Percentiles rank a stretch among this genome's conserved stretches.
phyloP scores from a whole-genome alignment of 2,888 invertebrate genomes.

The Charanyca ferruginea region DNA sequence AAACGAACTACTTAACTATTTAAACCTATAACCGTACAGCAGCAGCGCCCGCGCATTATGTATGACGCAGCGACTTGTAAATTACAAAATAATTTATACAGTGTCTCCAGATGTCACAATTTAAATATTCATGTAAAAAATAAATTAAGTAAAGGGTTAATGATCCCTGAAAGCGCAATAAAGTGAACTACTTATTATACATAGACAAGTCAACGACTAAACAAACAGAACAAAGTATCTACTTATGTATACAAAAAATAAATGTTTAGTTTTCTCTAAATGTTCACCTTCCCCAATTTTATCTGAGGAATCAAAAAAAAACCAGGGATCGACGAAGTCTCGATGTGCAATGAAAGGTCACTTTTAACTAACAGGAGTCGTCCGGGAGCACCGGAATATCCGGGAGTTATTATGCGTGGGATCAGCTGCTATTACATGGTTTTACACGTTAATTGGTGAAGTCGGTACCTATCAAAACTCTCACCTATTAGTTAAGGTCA shows the following conservation, averaged over 20 bases:
- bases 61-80: constrained; percentile 56
- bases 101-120: constrained; percentile 36
- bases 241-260: no score
- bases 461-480: no score
- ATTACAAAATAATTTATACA: constrained; percentile 30
- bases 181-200: constrained; percentile 17
- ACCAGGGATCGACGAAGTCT: not conserved
- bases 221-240: no score
- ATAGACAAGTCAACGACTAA: not conserved
- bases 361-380: no score
- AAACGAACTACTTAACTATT: constrained; percentile 15
- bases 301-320: no score
- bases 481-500: not conserved
- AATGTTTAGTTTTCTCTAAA: no score
- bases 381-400: not conserved
- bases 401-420: no score
- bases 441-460: no score
- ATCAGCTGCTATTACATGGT: no score
- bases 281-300: no score
- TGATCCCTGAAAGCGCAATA: constrained; percentile 13
- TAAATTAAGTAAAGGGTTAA: constrained; percentile 41
- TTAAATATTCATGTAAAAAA: constrained; percentile 47
- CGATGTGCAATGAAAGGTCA: not conserved
- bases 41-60: not conserved
- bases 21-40: not conserved